Conservation (phyloP, 2,113 vertebrate genomes). For the Progne subis region DNA sequence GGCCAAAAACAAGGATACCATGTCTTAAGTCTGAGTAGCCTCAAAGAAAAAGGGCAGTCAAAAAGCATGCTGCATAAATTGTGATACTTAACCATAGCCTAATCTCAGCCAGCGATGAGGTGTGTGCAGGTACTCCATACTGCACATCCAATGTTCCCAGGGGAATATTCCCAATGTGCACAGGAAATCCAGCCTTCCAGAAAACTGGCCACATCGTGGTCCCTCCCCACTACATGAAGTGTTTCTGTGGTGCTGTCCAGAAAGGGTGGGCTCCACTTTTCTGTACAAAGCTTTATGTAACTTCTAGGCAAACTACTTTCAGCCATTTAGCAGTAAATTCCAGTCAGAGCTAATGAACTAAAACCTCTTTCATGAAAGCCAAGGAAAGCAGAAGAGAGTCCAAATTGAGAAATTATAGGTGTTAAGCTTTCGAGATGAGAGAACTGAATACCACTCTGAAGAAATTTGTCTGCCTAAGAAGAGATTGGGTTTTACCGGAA, state of each 20-base stretch:
- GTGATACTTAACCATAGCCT: neutral
- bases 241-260: neutral
- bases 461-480: neutral
- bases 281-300: neutral
- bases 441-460: neutral
- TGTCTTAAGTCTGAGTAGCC: neutral
- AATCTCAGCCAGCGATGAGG: neutral
- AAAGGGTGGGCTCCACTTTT: neutral
- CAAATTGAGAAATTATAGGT: neutral
- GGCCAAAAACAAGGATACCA: slow-evolving; percentile 16
- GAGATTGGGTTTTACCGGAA: neutral
- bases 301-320: neutral
- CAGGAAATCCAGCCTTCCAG: slow-evolving; percentile 34
- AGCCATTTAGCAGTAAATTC: neutral
- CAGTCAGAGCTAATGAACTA: neutral
- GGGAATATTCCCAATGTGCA: neutral
- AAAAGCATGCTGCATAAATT: neutral
- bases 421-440: neutral
- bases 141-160: neutral
- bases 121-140: neutral
- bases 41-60: neutral
- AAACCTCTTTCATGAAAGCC: neutral
- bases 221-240: neutral
- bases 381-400: neutral
- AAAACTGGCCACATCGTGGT: neutral